Base-by-base conservation (phyloP, 2,888 invertebrate species). In the Calameuta filiformis region DNA sequence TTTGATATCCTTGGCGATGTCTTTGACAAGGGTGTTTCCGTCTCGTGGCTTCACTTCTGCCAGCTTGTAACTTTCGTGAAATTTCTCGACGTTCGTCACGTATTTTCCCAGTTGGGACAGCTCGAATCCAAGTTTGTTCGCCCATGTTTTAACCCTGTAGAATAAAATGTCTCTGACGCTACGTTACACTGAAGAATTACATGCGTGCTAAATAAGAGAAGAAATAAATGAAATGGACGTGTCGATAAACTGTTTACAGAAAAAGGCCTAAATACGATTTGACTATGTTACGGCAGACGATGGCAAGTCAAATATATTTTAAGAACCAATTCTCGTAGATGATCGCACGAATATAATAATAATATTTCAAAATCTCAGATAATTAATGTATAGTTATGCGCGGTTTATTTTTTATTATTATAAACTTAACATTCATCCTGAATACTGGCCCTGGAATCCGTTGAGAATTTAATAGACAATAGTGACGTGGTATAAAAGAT, bases 1-100 rank as follows among this genome's bases (percentile, higher is more conserved):
- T 87, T 96, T 95, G 79, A 98, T 96, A 86, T 97, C 96, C 83
- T 95, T 95, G 12, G 96, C 95, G 93, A 98, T 97, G 82, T 96
- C 96, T 86, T 95, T 95, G 40, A 97, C 95, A 88, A 98, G 92
- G 87, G 95, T 94, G 85, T 94, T 94, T 9, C 98, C 97, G 90
- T 96, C 96, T 89, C 96, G 94, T 69, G 95, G 93, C 84, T 95
- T 94, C 75, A 97, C 94, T 89, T 94, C 94, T 30, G 96, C 96
- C 68, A 95, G 94, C 91, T 96, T 96, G 91, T 96, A 97, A 90
- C 96, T 96, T 94, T 96, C 95, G 90, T 95, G 95, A 81, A 97
- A 96, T 90, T 95, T 95, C 88, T 95, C 95, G 89, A 95, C 94
- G 88, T 96, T 94, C 79, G 96, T 96, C 86, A 96, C 96, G 90